Percentiles rank a stretch among this genome's conserved stretches.
Evolutionary conservation across 2,113 vertebrate species (phyloP).

Genomic region (Antigone vipio): DNA sequence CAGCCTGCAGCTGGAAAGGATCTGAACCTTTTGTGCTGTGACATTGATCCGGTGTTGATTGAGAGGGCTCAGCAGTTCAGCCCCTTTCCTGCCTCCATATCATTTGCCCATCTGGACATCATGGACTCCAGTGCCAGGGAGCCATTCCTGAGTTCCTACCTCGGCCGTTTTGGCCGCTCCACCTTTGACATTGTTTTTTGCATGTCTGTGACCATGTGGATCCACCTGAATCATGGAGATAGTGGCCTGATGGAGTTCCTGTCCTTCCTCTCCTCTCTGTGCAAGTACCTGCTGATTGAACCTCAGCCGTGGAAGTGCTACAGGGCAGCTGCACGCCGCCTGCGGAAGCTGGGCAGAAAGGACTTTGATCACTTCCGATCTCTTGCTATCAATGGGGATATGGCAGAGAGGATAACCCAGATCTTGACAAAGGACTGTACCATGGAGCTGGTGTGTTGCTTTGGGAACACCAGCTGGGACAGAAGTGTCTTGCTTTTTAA

Average conservation of each 20-base stretch:
- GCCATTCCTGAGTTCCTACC: conserved; percentile 69
- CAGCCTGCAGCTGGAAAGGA: not conserved
- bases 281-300: conserved; percentile 84
- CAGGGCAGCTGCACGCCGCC: conserved; percentile 85
- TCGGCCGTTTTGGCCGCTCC: conserved; percentile 71
- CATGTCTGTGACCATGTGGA: conserved; percentile 96
- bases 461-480: conserved; percentile 89
- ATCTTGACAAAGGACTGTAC: conserved; percentile 80
- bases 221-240: conserved; percentile 92
- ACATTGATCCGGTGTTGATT: conserved; percentile 85
- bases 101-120: conserved; percentile 85
- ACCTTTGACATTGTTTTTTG: conserved; percentile 86
- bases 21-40: conserved; percentile 85
- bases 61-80: conserved; percentile 79
- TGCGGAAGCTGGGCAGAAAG: conserved; percentile 84
- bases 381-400: conserved; percentile 82
- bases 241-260: conserved; percentile 80
- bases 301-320: conserved; percentile 96
- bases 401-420: conserved; percentile 71
- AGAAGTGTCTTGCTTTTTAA: conserved; percentile 87
- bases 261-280: conserved; percentile 77
- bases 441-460: conserved; percentile 84
- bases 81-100: conserved; percentile 79
- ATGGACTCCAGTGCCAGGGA: conserved; percentile 69
- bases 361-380: conserved; percentile 89